A percentile compares a stretch with the other conserved stretches of the same genome.
These are phyloP conservation scores for Cremastobaeus sp. DNA, from an alignment of 2,888 invertebrate genomes.

Conservation along the genomic window DNA sequence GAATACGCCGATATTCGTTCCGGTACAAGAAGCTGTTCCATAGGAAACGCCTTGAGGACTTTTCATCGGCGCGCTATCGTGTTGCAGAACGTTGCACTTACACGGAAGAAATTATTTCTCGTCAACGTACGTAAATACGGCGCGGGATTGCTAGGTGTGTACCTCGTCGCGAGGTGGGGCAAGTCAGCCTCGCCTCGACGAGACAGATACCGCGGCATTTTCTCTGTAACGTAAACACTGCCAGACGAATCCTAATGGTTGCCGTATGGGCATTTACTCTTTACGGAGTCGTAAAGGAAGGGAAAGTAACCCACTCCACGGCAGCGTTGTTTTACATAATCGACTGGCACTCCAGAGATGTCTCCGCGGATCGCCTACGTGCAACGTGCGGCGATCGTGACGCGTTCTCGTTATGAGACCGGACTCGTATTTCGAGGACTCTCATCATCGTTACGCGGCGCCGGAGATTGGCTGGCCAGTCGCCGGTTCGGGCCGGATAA, in stretches of 20 bases:
- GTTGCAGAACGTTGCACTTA: slow-evolving; percentile 53
- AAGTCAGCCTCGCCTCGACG: slow-evolving; percentile 60
- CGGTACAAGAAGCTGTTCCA: slow-evolving; percentile 31
- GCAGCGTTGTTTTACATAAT: slow-evolving; percentile 71
- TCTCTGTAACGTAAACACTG: slow-evolving; percentile 63
- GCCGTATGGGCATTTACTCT: slow-evolving; percentile 65
- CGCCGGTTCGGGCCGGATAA: no score
- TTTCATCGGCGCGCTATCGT: slow-evolving; percentile 26
- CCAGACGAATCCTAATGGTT: slow-evolving; percentile 60
- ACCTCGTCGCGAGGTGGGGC: slow-evolving; percentile 49
- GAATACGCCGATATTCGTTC: no score
- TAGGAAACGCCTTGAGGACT: slow-evolving; percentile 23
- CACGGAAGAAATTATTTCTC: slow-evolving; percentile 57
- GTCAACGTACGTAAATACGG: slow-evolving; percentile 49
- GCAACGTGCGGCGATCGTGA: slow-evolving; percentile 37
- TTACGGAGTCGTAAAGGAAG: slow-evolving; percentile 74
- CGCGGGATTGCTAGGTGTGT: slow-evolving; percentile 53
- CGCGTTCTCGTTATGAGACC: slow-evolving; percentile 22
- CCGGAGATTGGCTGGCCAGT: no score
- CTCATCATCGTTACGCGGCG: slow-evolving; percentile 21
- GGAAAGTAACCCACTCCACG: slow-evolving; percentile 74
- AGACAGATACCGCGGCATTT: slow-evolving; percentile 57
- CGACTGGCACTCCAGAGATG: slow-evolving; percentile 62
- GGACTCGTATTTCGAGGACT: slow-evolving; percentile 18
- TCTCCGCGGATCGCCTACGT: slow-evolving; percentile 60